Evolutionary conservation across 2,888 invertebrate genomes (phyloP), one percentile per base, ranked within the genome.

Genomic region (Urechis unicinctus): DNA sequence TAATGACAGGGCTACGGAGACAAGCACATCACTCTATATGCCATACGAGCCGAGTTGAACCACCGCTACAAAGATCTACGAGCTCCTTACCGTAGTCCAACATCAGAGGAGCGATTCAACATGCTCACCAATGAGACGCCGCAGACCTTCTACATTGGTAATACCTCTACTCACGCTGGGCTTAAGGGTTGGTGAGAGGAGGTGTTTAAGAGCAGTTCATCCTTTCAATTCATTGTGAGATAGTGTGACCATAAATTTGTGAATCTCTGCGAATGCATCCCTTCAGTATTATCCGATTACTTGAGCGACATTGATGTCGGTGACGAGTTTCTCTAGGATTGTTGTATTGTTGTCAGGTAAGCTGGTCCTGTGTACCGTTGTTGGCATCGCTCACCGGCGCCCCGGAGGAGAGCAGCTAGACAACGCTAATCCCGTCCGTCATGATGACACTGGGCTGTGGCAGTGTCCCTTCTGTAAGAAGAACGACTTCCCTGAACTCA

Each of bases 391-490:
- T 17, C 88, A 91, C 66, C 85, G 88, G 60, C 91, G 91, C 71
- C 94, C 95, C 0, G 88, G 91, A 72, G 87, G 89, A 29, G 95
- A 96, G 58, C 92, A 95, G 81, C 76, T 96, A 55, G 95, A 96
- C 74, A 89, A 92, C 74, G 95, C 95, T 0, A 94, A 95, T 81
- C 96, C 96, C 0, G 90, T 93, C 45, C 84, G 93, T 65, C 91
- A 94, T 71, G 94, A 95, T 58, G 91, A 92, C 69, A 91, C 91
- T 5, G 92, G 92, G 0, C 81, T 94, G 43, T 97, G 96, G 96
- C 91, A 94, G 75, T 97, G 97, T 81, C 95, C 95, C 0, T 95
- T 96, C 80, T 97, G 97, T 81, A 83, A 89, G 65, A 92, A 93
- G 75, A 92, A 92, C 73, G 93, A 95, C 78, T 95, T 97, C 70